Evolutionary conservation across 2,888 invertebrate genomes (phyloP).

Genomic region (Pyrrhia umbra): DNA sequence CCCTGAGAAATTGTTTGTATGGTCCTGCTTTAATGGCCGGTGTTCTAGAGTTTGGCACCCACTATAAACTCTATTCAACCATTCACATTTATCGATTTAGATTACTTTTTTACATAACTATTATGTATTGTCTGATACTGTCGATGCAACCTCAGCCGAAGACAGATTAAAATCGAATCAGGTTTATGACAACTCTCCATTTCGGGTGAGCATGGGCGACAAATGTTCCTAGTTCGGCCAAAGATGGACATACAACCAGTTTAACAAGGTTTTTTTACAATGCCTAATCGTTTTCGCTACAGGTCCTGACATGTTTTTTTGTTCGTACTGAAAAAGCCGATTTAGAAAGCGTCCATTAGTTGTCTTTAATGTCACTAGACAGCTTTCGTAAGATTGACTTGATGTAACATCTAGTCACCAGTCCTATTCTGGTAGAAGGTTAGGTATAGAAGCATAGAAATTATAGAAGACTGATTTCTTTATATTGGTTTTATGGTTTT

Average conservation of each 20-base stretch:
- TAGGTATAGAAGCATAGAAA: too few relatives aligned
- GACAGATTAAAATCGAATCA: conserved; percentile 1
- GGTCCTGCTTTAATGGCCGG: too few relatives aligned
- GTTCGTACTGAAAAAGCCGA: conserved; percentile 6
- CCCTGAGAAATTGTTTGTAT: too few relatives aligned
- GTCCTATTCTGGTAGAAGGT: too few relatives aligned
- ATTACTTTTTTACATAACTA: not conserved
- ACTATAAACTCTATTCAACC: too few relatives aligned
- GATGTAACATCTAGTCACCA: conserved; percentile 6
- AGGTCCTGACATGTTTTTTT: conserved; percentile 3
- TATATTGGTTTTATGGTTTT: too few relatives aligned
- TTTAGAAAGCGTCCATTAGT: conserved; percentile 25
- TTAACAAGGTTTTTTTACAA: conserved; percentile 4
- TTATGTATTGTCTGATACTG: not conserved
- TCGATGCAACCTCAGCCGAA: not conserved
- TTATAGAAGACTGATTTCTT: too few relatives aligned
- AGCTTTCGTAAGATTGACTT: conserved; percentile 39
- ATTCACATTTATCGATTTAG: too few relatives aligned
- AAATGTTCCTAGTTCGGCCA: conserved; percentile 6
- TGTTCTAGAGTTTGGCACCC: too few relatives aligned
- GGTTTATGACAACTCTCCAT: conserved; percentile 26
- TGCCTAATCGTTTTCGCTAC: conserved; percentile 7
- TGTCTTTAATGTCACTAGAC: conserved; percentile 16
- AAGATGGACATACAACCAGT: conserved; percentile 2
- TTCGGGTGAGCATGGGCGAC: conserved; percentile 7